Conservation (phyloP, 2,888 invertebrate genomes). For the Gnatocerus cornutus region DNA sequence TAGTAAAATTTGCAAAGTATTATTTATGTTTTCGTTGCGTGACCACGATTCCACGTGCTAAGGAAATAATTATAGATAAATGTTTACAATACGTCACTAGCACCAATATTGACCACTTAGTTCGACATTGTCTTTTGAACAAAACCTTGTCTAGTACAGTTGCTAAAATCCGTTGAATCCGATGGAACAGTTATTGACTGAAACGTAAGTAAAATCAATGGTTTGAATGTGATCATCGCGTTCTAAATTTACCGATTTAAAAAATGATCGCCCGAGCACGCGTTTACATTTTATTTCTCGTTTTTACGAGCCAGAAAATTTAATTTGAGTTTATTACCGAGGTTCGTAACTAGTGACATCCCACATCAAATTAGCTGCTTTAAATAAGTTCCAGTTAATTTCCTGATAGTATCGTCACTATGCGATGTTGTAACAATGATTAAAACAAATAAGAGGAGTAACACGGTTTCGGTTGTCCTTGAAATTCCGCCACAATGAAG, state of each 20-base stretch:
- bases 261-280: not conserved
- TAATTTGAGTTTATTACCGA: constrained; percentile 3
- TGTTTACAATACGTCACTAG: constrained; percentile 7
- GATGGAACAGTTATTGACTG: not conserved
- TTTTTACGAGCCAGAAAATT: not conserved
- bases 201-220: not conserved
- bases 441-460: no score
- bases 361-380: constrained; percentile 8
- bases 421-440: no score
- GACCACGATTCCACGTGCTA: not conserved
- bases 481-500: no score
- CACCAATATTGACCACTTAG: constrained; percentile 4
- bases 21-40: no score
- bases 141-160: not conserved
- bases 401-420: not conserved
- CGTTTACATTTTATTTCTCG: not conserved
- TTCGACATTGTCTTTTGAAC: not conserved
- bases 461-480: no score
- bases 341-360: constrained; percentile 6
- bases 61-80: constrained; percentile 7
- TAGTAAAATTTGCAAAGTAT: no score
- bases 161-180: not conserved
- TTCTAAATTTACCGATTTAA: not conserved
- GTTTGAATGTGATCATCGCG: no score
- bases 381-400: constrained; percentile 7